Evolutionary conservation across 2,888 invertebrate species (phyloP), one percentile per base, ranked within the genome.

Genomic region (Bedellia somnulentella): DNA sequence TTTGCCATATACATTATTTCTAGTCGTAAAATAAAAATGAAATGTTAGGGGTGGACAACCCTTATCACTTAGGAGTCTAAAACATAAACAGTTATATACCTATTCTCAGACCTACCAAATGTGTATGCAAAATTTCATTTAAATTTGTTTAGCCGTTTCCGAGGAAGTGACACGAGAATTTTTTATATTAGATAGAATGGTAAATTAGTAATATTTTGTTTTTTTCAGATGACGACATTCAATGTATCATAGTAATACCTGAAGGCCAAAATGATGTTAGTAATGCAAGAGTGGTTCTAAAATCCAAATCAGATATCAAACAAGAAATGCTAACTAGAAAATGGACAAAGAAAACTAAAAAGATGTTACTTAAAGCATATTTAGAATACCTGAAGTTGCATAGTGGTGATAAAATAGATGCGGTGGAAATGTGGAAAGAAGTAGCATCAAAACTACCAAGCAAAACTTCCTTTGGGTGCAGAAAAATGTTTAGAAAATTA

Each of bases 191-290:
- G n/a, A n/a, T n/a, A n/a, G n/a, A n/a, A n/a, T n/a, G n/a, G n/a
- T n/a, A n/a, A n/a, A n/a, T n/a, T n/a, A n/a, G n/a, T n/a, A n/a
- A n/a, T n/a, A n/a, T n/a, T n/a, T n/a, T n/a, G n/a, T 16, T 24
- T 11, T 32, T 47, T 57, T 15, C 67, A 75, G 73, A 73, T 38
- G 73, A 73, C 1, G 73, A 73, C 33, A 70, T 54, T 29, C 56
- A 71, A 41, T 73, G 70, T 41, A 67, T 75, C 12, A 71, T 75
- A 10, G 68, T 75, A 0, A 46, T 73, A 31, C 64, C 68, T n/a
- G 73, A 75, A 39, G 62, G 55, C 0, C 50, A 61, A 41, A 66
- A 67, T 2, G 49, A 51, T 18, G 45, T 51, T 2, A 48, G 42
- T n/a, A 46, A 52, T 3, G 46, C 55, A 2, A 47, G 52, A 43